These are phyloP conservation scores for Catocala sponsa DNA, from an alignment of 2,888 invertebrate genomes.

Conservation along the genomic window DNA sequence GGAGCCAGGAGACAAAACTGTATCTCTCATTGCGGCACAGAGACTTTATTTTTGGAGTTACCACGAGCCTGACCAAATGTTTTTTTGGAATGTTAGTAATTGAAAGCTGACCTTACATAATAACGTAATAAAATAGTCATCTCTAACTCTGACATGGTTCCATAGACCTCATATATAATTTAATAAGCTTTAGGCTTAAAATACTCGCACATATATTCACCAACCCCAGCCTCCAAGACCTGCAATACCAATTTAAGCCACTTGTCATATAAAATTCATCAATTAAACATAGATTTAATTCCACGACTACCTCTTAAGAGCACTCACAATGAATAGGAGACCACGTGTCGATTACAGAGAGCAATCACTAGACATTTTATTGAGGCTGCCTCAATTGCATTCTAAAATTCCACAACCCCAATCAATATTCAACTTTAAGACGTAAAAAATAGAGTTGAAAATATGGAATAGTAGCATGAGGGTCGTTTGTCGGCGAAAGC, in stretches of 20 bases:
- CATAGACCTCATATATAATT: too few relatives aligned
- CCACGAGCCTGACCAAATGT: too few relatives aligned
- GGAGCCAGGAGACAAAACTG: too few relatives aligned
- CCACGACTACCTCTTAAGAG: conserved; percentile 42
- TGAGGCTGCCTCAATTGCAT: conserved; percentile 66
- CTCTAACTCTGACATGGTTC: too few relatives aligned
- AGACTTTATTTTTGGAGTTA: too few relatives aligned
- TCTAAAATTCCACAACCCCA: conserved; percentile 53
- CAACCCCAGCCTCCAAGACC: background rate
- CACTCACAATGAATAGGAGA: conserved; percentile 47
- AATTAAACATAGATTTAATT: conserved; percentile 58
- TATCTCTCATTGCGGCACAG: too few relatives aligned
- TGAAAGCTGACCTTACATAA: too few relatives aligned
- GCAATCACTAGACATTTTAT: conserved; percentile 69
- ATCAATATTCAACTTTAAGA: conserved; percentile 34
- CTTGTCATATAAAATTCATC: conserved; percentile 40
- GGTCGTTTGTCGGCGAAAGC: conserved; percentile 70
- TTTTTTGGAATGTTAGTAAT: too few relatives aligned
- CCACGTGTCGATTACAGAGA: conserved; percentile 70
- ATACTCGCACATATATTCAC: background rate
- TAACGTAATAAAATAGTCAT: too few relatives aligned
- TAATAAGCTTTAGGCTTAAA: background rate
- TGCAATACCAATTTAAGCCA: conserved; percentile 7
- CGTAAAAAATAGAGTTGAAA: conserved; percentile 26
- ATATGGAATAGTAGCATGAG: conserved; percentile 31